Percentiles rank a stretch among this genome's conserved stretches.
Evolutionary conservation across 1,140 invertebrate genomes (phyloP).

Genomic region (Hyphantria cunea): DNA sequence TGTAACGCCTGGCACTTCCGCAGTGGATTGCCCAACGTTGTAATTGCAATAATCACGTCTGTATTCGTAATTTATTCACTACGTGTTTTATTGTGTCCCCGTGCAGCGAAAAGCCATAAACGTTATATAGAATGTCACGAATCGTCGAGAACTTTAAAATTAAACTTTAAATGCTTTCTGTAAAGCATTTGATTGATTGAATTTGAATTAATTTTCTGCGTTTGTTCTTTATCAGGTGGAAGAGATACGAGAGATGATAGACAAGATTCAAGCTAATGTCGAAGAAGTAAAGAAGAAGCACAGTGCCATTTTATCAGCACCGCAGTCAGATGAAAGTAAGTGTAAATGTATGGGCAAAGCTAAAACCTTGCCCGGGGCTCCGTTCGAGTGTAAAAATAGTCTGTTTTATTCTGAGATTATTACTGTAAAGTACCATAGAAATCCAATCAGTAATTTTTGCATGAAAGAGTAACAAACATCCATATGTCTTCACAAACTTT

Average conservation of each 20-base stretch:
- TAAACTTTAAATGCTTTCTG: too few species aligned
- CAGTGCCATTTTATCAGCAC: conserved; percentile 98
- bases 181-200: too few species aligned
- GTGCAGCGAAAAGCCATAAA: background rate
- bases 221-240: conserved; percentile 88
- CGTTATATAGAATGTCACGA: background rate
- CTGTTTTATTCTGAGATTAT: too few species aligned
- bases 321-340: conserved; percentile 99
- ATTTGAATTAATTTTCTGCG: too few species aligned
- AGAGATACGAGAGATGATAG: conserved; percentile 99
- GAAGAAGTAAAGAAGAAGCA: conserved; percentile 99
- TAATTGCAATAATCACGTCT: background rate
- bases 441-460: too few species aligned
- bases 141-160: too few species aligned
- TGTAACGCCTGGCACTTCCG: background rate
- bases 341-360: too few species aligned
- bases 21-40: background rate
- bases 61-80: background rate
- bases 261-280: conserved; percentile 99
- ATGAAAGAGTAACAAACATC: too few species aligned
- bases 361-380: too few species aligned
- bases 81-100: background rate
- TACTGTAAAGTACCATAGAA: too few species aligned
- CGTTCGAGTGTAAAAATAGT: too few species aligned
- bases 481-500: too few species aligned